These are phyloP conservation scores for Botia kubotai DNA, from an alignment of 2,797 vertebrate genomes.

Conservation along the genomic window DNA sequence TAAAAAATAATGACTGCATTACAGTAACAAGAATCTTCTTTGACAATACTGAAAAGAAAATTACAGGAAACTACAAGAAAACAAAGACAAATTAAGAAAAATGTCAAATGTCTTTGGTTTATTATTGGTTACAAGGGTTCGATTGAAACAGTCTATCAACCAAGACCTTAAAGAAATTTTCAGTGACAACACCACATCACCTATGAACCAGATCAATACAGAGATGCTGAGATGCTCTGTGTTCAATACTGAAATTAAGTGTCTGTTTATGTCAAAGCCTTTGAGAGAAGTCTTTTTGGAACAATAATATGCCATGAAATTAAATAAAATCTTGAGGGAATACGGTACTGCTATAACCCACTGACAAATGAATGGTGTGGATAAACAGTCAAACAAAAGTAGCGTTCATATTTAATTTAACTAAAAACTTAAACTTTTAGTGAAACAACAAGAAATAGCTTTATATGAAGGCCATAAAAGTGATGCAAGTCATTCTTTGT, in stretches of 20 bases:
- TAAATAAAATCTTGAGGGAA: conserved; percentile 12
- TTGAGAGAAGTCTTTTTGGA: conserved; percentile 17
- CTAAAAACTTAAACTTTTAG: not conserved
- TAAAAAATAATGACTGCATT: too few species aligned
- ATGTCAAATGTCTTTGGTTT: not conserved
- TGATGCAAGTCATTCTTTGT: too few species aligned
- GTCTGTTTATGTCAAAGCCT: conserved; percentile 38
- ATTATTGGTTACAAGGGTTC: not conserved
- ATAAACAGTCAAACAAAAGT: conserved; percentile 9
- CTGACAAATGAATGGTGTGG: not conserved
- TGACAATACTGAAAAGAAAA: too few species aligned
- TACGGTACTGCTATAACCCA: not conserved
- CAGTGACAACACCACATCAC: conserved; percentile 45
- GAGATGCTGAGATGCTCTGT: conserved; percentile 25
- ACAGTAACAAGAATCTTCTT: too few species aligned
- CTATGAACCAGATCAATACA: conserved; percentile 52
- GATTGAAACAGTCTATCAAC: conserved; percentile 16
- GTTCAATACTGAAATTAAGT: conserved; percentile 50
- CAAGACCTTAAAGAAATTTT: conserved; percentile 40
- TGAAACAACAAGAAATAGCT: not conserved
- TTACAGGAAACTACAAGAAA: too few species aligned
- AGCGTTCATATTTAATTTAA: not conserved
- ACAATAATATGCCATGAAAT: conserved; percentile 21
- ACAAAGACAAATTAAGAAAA: not conserved
- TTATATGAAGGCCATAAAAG: not conserved